Base-by-base conservation (phyloP, 2,888 invertebrate genomes). In the Aricia artaxerxes region DNA sequence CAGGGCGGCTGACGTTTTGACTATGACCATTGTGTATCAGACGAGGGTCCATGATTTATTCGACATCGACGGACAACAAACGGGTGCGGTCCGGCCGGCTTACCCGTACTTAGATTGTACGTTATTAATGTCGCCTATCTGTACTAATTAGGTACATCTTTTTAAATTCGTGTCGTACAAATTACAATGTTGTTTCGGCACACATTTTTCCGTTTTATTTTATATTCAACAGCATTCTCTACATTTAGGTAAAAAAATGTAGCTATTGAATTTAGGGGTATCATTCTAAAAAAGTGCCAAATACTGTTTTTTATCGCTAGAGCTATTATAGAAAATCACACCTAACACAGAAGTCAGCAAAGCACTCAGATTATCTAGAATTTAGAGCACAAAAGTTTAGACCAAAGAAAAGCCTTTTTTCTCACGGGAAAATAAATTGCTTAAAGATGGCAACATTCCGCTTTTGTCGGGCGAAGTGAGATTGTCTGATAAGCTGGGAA, bases 41-140 rank as follows among this genome's bases (percentile, higher is more conserved):
- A 92, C 91, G 88, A 91, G 92, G 93, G 92, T 92, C 85, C 84
- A 86, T 90, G 90, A 92, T 92, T 92, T 92, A 91, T 89, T 85
- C 85, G 87, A 87, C 88, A 89, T 89, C 87, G 87, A 88, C 88
- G 87, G 88, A 88, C 89, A 88, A 89, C 88, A 86, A 85, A 84
- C 83, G 83, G 82, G 79, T 81, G 81, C 80, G 82, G 82, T 81
- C 82, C 82, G 83, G 83, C 82, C 84, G 83, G 82, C 83, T 81
- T 78, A 80, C 81, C 82, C 80, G 82, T 81, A 79, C 81, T 78
- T 78, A 80, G 81, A 82, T 82, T 81, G 80, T 69, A 72, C 79
- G 78, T 81, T 81, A 82, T 82, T 81, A 82, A 82, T 82, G 80
- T 81, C 77, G 69, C n/a, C 60, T 64, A 79, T 80, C 79, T 80